Percentiles rank a stretch among this genome's conserved stretches.
phyloP scores from a whole-genome alignment of 2,113 vertebrate genomes.

The Podiceps cristatus region DNA sequence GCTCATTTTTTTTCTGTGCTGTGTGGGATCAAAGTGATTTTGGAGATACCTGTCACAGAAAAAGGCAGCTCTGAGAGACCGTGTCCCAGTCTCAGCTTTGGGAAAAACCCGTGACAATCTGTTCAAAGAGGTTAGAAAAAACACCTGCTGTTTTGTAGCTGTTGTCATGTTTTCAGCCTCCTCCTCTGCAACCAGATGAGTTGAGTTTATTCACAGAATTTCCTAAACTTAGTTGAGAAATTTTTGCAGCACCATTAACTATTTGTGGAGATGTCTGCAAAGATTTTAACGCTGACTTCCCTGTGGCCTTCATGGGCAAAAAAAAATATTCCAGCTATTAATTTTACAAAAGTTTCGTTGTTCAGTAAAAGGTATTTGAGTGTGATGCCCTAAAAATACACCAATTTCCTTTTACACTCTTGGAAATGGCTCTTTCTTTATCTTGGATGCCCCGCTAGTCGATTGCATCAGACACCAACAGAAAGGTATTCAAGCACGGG shows the following conservation, averaged over 20 bases:
- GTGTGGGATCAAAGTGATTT: background rate
- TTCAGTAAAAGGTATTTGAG: constrained; percentile 20
- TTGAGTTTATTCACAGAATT: background rate
- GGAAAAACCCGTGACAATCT: background rate
- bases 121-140: background rate
- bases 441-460: constrained; percentile 21
- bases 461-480: constrained; percentile 56
- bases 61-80: background rate
- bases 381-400: constrained; percentile 7
- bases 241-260: background rate
- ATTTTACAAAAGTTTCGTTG: background rate
- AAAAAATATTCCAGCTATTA: constrained; percentile 17
- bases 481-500: constrained; percentile 42
- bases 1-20: background rate
- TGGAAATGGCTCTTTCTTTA: constrained; percentile 35
- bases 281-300: background rate
- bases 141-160: background rate
- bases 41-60: background rate
- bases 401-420: background rate
- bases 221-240: background rate
- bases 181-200: background rate
- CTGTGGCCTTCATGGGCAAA: background rate
- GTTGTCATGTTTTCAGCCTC: background rate
- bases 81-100: background rate
- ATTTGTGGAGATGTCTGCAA: background rate